Evolutionary conservation across 2,888 invertebrate species (phyloP), one percentile per base, ranked within the genome.

Genomic region (Calameuta idolon): DNA sequence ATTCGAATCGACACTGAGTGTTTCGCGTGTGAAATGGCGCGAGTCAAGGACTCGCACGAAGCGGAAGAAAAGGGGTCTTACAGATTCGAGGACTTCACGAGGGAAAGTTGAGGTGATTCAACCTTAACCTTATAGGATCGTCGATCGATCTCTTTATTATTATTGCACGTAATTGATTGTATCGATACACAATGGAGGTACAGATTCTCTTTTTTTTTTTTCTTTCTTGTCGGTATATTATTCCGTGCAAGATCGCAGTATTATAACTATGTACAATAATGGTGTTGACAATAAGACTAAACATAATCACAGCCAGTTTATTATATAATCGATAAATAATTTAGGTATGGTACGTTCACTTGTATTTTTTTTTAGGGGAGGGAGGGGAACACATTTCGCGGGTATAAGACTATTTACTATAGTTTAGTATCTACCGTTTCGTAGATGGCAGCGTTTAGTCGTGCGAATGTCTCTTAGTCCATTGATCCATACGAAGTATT

Each of bases 271-370:
- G 75, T 83, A 82, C 81, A 81, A 76, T 77, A 84, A 84, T 81
- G 79, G 79, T 81, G 81, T 83, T 81, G 84, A 71, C 74, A 77
- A 85, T 87, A 87, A 88, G 83, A 85, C 86, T 88, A 89, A 90
- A 89, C 55, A 90, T 90, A 90, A 90, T 90, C 89, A 90, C 89
- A 90, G 90, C 89, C 89, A 88, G 87, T 90, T 90, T 87, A 87
- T 85, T 88, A 87, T 83, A 83, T 81, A 80, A 83, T 85, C 83
- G 84, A 85, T 86, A 84, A 87, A 88, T 80, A 83, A 87, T 30
- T 74, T 30, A 34, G 55, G 74, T 74, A 74, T 30, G 30, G 30
- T 71, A 55, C 9, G 55, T 55, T 55, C 23, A 55, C 55, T 23
- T 55, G 55, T 23, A 71, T 31, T 23, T 69, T 33, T 33, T 31